Base-by-base conservation (phyloP, 2,888 invertebrate species). In the Lasioglossum lativentre region DNA sequence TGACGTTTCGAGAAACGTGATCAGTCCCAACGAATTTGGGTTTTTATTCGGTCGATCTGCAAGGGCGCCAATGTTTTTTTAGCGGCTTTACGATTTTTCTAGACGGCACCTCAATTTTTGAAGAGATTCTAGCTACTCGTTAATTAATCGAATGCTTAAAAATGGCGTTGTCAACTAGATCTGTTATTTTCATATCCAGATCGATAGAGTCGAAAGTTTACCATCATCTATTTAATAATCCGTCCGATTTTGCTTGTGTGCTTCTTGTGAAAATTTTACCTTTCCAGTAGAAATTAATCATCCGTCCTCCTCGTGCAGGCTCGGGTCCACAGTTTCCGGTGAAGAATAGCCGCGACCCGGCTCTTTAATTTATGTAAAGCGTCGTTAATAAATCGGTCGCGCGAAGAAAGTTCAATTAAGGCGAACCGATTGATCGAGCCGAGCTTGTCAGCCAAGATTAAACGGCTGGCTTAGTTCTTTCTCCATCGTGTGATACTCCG, bases 351-450 rank as follows among this genome's bases (percentile, higher is more conserved):
- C 56, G 27, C 40, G 5, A 8, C 40, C 30, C 42, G 23, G 23
- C 38, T 40, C 10, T 59, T 42, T 40, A 59, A 75, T 42, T 75
- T 75, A 42, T 63, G 38, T 63, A 56, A 75, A 63, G 38, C 75
- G 23, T 63, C 63, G 75, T 68, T 77, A 70, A 70, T 19, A 70
- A 47, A 70, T 70, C 47, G 70, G 30, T 19, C 12, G 63, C 76
- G 76, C 40, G 40, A 56, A 78, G 27, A 71, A 47, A 38, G 42
- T 78, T 73, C 45, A 47, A 73, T 63, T 38, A 73, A 63, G 63
- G 38, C n/a, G 34, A 8, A 34, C 70, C 56, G 78, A 71, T 78
- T 71, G 70, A 78, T 72, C 70, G 30, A 45, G 71, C 56, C 12
- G 27, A 10, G 38, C 68, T 47, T 34, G 66, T 70, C 77, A 27